Base-by-base conservation (phyloP, 2,797 vertebrate genomes). In the Gouania willdenowi region DNA sequence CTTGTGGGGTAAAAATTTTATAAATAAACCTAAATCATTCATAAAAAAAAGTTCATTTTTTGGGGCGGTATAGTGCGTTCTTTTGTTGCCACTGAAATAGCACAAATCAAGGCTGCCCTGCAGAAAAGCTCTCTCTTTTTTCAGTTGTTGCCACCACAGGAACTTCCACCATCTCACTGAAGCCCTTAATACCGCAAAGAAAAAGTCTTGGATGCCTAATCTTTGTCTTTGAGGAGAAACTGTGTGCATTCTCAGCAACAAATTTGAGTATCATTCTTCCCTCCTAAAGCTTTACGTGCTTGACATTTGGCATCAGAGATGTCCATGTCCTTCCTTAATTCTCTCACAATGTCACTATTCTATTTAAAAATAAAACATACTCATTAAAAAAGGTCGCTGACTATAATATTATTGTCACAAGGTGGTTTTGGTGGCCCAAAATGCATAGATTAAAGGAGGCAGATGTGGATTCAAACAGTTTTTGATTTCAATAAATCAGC, bases 1-100 rank as follows among this genome's bases (percentile, higher is more conserved):
- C 29, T 32, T 30, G 32, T 27, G 16, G 19, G 15, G 17, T 48
- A 7, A 35, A 38, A 11, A 46, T 44, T 57, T 53, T 46, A 47
- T 41, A 15, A 41, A 50, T 34, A 37, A 29, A 27, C 1, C 14
- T 38, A 17, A 31, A 37, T 46, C 25, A 44, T 48, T 16, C 10
- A 33, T 53, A 11, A 35, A 49, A 31, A 11, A n/a, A 5, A 8
- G 11, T 24, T 51, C 36, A 1, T 39, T 22, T 60, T 34, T 22
- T 26, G 6, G 12, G 5, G 38, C 9, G 18, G 41, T 23, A 32
- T 24, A 5, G 27, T 15, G 1, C 17, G 6, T 30, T 16, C 6
- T 45, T 37, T 27, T 34, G 26, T 15, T 23, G 18, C 15, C 29
- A 41, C 0, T 14, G 40, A 48, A 38, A 21, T 39, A 45, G 30